A percentile compares a stretch with the other conserved stretches of the same genome.
phyloP scores from a whole-genome alignment of 1,140 invertebrate genomes.

The Octopus sinensis region DNA sequence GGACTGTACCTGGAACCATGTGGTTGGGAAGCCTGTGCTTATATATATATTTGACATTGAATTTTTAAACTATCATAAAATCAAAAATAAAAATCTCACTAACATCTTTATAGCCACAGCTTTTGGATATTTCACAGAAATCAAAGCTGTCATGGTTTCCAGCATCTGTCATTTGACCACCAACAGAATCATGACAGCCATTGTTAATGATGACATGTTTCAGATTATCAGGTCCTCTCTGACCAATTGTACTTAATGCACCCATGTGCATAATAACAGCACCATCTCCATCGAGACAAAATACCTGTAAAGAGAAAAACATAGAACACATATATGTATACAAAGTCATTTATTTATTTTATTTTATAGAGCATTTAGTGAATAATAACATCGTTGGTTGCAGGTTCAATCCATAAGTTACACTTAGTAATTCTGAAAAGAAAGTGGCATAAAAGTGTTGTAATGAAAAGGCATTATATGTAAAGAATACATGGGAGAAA shows the following conservation, averaged over 20 bases:
- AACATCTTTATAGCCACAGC: constrained; percentile 56
- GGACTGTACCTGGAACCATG: no score
- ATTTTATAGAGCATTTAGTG: no score
- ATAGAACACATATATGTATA: not conserved
- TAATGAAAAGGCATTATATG: no score
- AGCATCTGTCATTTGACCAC: constrained; percentile 58
- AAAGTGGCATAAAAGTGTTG: no score
- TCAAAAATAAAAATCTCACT: constrained; percentile 10
- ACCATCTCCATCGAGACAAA: constrained; percentile 60
- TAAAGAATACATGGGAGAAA: no score
- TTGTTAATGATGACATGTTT: constrained; percentile 60
- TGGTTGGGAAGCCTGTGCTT: no score
- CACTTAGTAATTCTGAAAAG: no score
- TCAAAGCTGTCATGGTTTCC: constrained; percentile 48
- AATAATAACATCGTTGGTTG: no score
- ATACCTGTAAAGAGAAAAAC: constrained; percentile 40
- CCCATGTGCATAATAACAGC: constrained; percentile 60
- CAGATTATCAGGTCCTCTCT: constrained; percentile 50
- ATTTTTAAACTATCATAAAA: no score
- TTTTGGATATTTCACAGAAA: constrained; percentile 48
- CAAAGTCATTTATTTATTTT: not conserved
- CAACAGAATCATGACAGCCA: constrained; percentile 60
- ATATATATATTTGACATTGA: no score
- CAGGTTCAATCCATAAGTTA: no score
- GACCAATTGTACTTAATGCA: constrained; percentile 55